A percentile compares a stretch with the other conserved stretches of the same genome.
phyloP scores from a whole-genome alignment of 1,140 invertebrate species.

The Arion vulgaris region DNA sequence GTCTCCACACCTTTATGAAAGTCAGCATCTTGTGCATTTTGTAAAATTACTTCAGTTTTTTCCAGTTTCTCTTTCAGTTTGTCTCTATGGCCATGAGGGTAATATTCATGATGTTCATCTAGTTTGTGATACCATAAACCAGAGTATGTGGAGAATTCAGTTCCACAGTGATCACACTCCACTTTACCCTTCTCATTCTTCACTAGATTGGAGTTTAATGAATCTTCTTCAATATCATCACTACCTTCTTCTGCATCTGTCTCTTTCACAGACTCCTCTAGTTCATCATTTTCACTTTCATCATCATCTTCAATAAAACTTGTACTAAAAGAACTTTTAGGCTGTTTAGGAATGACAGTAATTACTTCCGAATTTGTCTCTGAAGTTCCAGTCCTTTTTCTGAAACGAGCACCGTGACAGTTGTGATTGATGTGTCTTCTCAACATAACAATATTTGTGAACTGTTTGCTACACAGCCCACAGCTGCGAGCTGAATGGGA shows the following conservation, averaged over 20 bases:
- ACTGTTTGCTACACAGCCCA: slow-evolving; percentile 30
- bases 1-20: not conserved
- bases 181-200: slow-evolving; percentile 27
- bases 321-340: not conserved
- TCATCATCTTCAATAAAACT: not conserved
- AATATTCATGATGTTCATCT: slow-evolving; percentile 18
- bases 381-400: not conserved
- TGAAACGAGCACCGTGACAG: slow-evolving; percentile 34
- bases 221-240: slow-evolving; percentile 28
- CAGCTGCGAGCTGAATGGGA: slow-evolving; percentile 28
- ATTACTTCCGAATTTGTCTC: not conserved
- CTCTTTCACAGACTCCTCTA: not conserved
- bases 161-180: slow-evolving; percentile 5
- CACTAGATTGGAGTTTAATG: not conserved
- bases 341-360: not conserved
- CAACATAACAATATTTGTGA: slow-evolving; percentile 35
- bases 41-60: slow-evolving; percentile 1
- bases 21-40: not conserved
- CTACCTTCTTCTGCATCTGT: slow-evolving; percentile 15
- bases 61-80: slow-evolving; percentile 10
- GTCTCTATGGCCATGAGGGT: not conserved
- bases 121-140: slow-evolving; percentile 32
- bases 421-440: slow-evolving; percentile 29
- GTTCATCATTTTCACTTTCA: slow-evolving; percentile 2
- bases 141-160: slow-evolving; percentile 23